Base-by-base conservation (phyloP, 2,888 invertebrate genomes). In the Dryobotodes eremita region DNA sequence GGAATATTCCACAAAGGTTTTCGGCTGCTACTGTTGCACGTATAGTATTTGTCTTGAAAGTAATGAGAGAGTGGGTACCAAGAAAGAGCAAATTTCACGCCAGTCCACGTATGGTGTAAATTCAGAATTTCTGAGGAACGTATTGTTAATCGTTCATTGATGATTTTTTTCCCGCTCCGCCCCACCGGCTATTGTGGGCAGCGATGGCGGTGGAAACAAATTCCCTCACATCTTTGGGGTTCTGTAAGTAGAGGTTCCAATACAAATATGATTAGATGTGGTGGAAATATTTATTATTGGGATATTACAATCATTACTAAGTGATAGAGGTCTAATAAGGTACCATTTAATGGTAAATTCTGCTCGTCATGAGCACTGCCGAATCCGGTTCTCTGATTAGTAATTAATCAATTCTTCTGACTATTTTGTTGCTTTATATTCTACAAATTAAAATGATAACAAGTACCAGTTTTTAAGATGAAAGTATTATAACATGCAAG, bases 101-200 rank as follows among this genome's bases (percentile, higher is more conserved):
- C 86, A 90, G 53, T 42, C 89, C 91, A 92, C 92, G 92, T 88
- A 86, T 89, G 87, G 88, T 90, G 89, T 91, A 89, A 85, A 80
- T 85, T 89, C 90, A 85, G 91, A 91, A 90, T 92, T 70, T 95
- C 93, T 90, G 79, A 88, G 92, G 92, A 95, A 84, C 62, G 77
- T 89, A 91, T 94, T 93, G 92, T 93, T 87, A 84, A 73, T 65
- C 80, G 84, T 94, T 94, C 95, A 95, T 95, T 95, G 93, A 95
- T 92, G 90, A 83, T 93, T 95, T 95, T 95, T 94, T 94, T 87
- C 72, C 79, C 89, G 88, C 90, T 89, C 92, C 93, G 92, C 94
- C 94, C 91, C 90, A 88, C 85, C 86, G 62, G 66, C 91, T 88
- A 94, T 96, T 95, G 95, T 95, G 86, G 91, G 31, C 89, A 84